Base-by-base conservation (phyloP, 92 coral and sea anemone species). In the Paramuricea clavata region DNA sequence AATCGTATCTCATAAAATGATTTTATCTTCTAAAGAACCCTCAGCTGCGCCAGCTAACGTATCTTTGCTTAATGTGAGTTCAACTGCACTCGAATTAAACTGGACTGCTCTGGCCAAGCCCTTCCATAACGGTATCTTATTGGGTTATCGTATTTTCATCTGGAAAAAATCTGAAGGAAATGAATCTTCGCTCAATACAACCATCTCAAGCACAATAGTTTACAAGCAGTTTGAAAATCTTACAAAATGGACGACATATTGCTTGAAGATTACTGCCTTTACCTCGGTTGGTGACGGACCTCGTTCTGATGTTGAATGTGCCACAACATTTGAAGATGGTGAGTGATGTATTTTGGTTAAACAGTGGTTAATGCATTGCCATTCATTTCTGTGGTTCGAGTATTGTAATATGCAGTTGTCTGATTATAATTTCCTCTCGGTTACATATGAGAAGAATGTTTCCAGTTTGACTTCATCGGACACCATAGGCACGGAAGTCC, bases 61-160 rank as follows among this genome's bases (percentile, higher is more conserved):
- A 25, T 41, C 88, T 19, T 74, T 50, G 32, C 44, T 86, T 12
- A 81, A 81, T 36, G 80, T 87, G 26, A 90, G 88, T 65, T 86
- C 93, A 12, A 81, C 90, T 0, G 43, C 87, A 4, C 64, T 90
- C 22, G 31, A 86, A 19, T 22, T 86, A 25, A 90, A 83, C 10
- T 90, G 93, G 93, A 52, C 74, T 36, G 80, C 88, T 23, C 90
- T 94, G 27, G 82, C 82, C 30, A 52, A 65, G 16, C 86, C 87
- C 75, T 90, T 94, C 59, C 87, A 49, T 12, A 93, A 93, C 49
- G 98, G 98, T 5, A 73, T 94, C 35, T 86, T 94, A 11, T 70
- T 85, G 52, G 98, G 98, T 1, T 94, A 93, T 74, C 69, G 91
- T 26, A 54, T 76, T 27, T 54, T 49, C 26, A 76, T 76, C 33